Conservation (phyloP, 1,140 invertebrate species). For the Zaprionus gabonicus region DNA sequence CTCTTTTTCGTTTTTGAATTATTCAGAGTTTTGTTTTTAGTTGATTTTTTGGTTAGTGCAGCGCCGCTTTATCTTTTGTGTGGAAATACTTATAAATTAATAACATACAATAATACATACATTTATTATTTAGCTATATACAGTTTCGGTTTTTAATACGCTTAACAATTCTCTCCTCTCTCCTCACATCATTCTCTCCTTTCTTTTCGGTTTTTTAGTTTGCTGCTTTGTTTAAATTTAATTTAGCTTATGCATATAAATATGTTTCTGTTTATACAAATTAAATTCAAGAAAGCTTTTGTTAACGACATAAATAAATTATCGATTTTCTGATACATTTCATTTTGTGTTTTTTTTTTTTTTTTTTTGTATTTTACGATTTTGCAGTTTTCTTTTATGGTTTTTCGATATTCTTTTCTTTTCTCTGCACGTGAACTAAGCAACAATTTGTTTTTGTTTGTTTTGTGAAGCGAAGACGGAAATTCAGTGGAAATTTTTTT, state of each 20-base stretch:
- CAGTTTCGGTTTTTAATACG: conserved; percentile 51
- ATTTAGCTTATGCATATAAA: conserved; percentile 45
- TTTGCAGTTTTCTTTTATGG: conserved; percentile 8
- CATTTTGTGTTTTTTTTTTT: conserved; percentile 29
- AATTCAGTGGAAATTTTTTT: conserved; percentile 68
- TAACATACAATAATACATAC: conserved; percentile 79
- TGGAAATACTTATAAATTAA: conserved; percentile 68
- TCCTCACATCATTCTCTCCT: conserved; percentile 18
- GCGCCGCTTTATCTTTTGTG: conserved; percentile 40
- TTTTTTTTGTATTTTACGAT: conserved; percentile 21
- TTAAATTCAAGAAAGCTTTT: conserved; percentile 80
- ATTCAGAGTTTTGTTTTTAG: conserved; percentile 25
- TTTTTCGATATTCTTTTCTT: background rate
- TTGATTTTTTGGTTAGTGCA: conserved; percentile 37
- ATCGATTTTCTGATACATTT: conserved; percentile 35
- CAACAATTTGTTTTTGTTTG: conserved; percentile 33
- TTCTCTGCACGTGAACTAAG: conserved; percentile 5
- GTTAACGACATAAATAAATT: conserved; percentile 74
- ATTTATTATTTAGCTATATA: conserved; percentile 74
- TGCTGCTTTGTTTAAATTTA: conserved; percentile 38
- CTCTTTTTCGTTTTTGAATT: conserved; percentile 10
- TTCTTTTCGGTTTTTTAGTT: conserved; percentile 32
- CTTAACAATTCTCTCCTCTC: conserved; percentile 51
- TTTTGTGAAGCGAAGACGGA: conserved; percentile 73
- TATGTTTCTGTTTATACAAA: conserved; percentile 64